Evolutionary conservation across 2,888 invertebrate species (phyloP).

Genomic region (Nephrotoma flavescens): DNA sequence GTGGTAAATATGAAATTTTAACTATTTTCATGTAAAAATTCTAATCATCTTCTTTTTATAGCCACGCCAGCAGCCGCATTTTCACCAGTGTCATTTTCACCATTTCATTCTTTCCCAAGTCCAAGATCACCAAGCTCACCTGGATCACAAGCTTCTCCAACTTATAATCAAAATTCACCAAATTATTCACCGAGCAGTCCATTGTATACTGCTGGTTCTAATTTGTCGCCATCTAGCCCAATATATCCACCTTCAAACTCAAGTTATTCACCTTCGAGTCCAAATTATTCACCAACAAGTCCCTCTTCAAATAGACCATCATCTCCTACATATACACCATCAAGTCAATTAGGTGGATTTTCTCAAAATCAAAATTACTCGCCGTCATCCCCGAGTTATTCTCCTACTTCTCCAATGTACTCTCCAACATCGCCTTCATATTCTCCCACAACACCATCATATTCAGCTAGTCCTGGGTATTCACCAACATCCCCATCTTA

Average conservation of each 20-base stretch:
- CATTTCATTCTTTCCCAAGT: constrained; percentile 38
- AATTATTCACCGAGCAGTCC: constrained; percentile 39
- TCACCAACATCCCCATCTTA: constrained; percentile 58
- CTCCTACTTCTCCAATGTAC: constrained; percentile 51
- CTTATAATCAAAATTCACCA: constrained; percentile 16
- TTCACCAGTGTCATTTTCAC: constrained; percentile 73
- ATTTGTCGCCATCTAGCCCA: constrained; percentile 53
- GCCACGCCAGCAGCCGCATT: constrained; percentile 47
- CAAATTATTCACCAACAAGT: constrained; percentile 50
- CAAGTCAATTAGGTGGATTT: constrained; percentile 21
- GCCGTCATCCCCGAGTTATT: constrained; percentile 31
- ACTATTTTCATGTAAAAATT: background rate
- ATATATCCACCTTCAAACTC: constrained; percentile 54
- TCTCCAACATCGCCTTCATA: constrained; percentile 7
- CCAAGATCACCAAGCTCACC: constrained; percentile 39
- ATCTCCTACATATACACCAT: constrained; percentile 38
- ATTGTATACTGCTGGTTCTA: constrained; percentile 34
- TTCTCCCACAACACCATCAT: constrained; percentile 10
- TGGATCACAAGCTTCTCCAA: constrained; percentile 22
- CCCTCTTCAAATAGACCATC: constrained; percentile 30
- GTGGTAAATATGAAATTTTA: background rate
- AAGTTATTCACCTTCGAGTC: constrained; percentile 66
- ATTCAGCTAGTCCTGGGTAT: constrained; percentile 32
- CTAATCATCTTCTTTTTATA: constrained; percentile 1
- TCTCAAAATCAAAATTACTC: constrained; percentile 17